Conservation (phyloP, 2,888 invertebrate species). For the Drosophila subquinaria region DNA sequence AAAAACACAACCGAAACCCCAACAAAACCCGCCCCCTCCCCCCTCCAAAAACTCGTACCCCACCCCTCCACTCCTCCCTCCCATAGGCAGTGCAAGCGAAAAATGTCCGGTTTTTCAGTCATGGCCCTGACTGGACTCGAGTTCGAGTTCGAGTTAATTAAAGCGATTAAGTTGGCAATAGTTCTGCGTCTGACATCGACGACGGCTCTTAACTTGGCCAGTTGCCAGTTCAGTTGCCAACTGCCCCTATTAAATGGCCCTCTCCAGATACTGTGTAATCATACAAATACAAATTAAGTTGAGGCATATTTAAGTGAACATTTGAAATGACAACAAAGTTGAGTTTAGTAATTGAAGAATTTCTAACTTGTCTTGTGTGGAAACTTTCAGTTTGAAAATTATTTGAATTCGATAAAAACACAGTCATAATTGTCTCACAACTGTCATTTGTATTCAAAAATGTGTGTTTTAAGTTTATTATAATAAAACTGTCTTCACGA, state of each 20-base stretch:
- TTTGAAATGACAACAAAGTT: background rate
- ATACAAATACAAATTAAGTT: background rate
- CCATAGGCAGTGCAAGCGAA: background rate
- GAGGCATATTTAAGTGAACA: background rate
- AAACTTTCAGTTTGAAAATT: no score
- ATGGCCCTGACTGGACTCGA: slow-evolving; percentile 1
- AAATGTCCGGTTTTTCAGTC: slow-evolving; percentile 23
- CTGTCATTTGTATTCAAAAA: no score
- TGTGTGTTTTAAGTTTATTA: no score
- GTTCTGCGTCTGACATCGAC: slow-evolving; percentile 49
- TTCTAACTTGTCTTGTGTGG: background rate
- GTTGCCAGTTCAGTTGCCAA: background rate
- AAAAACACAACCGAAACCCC: slow-evolving; percentile 2
- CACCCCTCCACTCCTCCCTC: background rate
- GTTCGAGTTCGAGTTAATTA: slow-evolving; percentile 66
- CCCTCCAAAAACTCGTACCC: background rate
- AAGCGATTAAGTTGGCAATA: slow-evolving; percentile 75
- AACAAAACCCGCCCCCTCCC: background rate
- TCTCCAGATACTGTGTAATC: background rate
- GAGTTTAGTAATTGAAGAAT: background rate
- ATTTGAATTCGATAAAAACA: no score
- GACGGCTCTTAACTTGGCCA: slow-evolving; percentile 17
- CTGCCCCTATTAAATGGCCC: background rate
- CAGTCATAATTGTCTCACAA: no score
- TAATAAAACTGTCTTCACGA: no score